Conservation (phyloP, 2,888 invertebrate species). For the Ganaspis brasiliensis region DNA sequence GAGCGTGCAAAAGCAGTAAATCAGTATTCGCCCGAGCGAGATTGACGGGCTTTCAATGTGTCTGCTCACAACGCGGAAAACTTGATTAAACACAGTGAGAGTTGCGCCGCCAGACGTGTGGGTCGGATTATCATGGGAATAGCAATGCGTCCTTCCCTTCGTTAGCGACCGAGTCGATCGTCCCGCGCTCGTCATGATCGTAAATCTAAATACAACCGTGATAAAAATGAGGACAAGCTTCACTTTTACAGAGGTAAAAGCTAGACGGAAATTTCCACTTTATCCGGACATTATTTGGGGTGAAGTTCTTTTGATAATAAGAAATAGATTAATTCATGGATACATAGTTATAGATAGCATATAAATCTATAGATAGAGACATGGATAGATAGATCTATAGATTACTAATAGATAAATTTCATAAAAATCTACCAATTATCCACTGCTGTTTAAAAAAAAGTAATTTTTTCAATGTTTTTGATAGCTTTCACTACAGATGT, state of each 20-base stretch:
- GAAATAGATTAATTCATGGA: too few relatives aligned
- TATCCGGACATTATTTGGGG: too few relatives aligned
- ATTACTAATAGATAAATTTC: too few relatives aligned
- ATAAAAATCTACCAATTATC: too few relatives aligned
- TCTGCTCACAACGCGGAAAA: conserved; percentile 33
- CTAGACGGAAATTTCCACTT: background rate
- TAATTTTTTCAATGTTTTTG: too few relatives aligned
- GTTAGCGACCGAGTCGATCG: background rate
- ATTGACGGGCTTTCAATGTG: conserved; percentile 40
- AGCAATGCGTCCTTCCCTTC: conserved; percentile 17
- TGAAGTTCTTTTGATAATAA: too few relatives aligned
- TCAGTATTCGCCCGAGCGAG: conserved; percentile 32
- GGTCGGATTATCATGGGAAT: conserved; percentile 35
- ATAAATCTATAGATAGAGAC: too few relatives aligned
- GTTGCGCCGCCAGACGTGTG: conserved; percentile 17
- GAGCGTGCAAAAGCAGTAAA: conserved; percentile 41
- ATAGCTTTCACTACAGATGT: too few relatives aligned
- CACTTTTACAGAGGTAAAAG: background rate
- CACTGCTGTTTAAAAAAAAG: too few relatives aligned
- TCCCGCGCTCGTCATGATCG: background rate
- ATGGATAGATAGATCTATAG: too few relatives aligned
- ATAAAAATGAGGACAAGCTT: background rate
- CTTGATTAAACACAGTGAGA: conserved; percentile 33
- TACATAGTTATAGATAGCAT: too few relatives aligned
- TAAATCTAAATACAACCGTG: background rate